Conservation (phyloP, 1,140 invertebrate species). For the Anastrepha ludens region DNA sequence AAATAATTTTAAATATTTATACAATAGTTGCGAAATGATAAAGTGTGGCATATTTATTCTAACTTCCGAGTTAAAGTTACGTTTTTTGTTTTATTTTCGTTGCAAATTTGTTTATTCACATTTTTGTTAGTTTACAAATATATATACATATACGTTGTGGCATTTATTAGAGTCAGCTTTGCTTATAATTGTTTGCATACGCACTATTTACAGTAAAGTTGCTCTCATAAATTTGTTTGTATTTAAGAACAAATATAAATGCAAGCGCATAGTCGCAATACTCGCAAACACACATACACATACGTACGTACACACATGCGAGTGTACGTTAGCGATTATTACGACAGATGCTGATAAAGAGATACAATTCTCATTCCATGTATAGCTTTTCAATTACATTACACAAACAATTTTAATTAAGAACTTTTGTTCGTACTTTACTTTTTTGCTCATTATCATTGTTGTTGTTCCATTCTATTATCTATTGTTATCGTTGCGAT, state of each 20-base stretch:
- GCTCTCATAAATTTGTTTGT: constrained; percentile 18
- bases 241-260: background rate
- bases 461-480: constrained; percentile 1
- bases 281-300: background rate
- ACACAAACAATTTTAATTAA: constrained; percentile 45
- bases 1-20: background rate
- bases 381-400: constrained; percentile 25
- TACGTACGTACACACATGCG: background rate
- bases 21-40: background rate
- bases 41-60: constrained; percentile 30
- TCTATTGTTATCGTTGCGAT: constrained; percentile 37
- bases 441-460: constrained; percentile 24
- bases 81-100: background rate
- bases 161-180: background rate
- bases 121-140: too few relatives aligned
- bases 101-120: constrained; percentile 19
- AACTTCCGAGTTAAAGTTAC: constrained; percentile 7
- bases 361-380: background rate
- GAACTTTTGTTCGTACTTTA: constrained; percentile 13
- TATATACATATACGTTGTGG: background rate
- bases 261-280: background rate
- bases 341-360: constrained; percentile 50
- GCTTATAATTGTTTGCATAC: constrained; percentile 1
- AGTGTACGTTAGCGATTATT: background rate
- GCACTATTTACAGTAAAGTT: constrained; percentile 31